Evolutionary conservation across 2,888 invertebrate genomes (phyloP).

Genomic region (Perithous albicinctus): DNA sequence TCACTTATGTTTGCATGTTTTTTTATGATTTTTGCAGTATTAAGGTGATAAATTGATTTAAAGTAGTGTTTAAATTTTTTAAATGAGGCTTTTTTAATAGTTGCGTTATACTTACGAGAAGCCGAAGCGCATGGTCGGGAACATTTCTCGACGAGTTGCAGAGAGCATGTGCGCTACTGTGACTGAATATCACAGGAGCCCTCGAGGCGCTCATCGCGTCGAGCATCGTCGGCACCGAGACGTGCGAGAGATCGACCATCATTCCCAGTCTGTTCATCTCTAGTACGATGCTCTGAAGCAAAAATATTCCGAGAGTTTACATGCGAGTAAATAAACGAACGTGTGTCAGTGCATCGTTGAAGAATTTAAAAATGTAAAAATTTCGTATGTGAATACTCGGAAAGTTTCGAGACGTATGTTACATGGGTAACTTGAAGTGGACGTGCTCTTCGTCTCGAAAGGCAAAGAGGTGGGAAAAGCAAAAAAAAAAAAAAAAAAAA

Average conservation of each 20-base stretch:
- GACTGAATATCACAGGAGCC: conserved; percentile 88
- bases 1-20: too few species aligned
- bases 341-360: conserved; percentile 36
- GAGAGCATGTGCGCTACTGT: conserved; percentile 86
- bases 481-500: conserved; percentile 9
- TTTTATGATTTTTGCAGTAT: too few species aligned
- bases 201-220: conserved; percentile 85
- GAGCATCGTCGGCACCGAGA: conserved; percentile 86
- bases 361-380: conserved; percentile 26
- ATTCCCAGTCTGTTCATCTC: conserved; percentile 89
- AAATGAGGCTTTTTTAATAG: too few species aligned
- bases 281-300: conserved; percentile 85
- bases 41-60: too few species aligned
- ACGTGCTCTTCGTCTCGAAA: conserved; percentile 25
- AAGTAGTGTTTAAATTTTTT: too few species aligned
- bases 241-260: conserved; percentile 87
- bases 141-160: conserved; percentile 87
- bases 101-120: conserved; percentile 85
- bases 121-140: conserved; percentile 86
- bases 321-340: conserved; percentile 30
- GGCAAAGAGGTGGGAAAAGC: not conserved
- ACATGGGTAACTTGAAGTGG: not conserved
- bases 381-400: conserved; percentile 8
- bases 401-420: conserved; percentile 20
- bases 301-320: conserved; percentile 26